phyloP scores from a whole-genome alignment of 2,113 vertebrate species.

The Vicugna pacos region DNA sequence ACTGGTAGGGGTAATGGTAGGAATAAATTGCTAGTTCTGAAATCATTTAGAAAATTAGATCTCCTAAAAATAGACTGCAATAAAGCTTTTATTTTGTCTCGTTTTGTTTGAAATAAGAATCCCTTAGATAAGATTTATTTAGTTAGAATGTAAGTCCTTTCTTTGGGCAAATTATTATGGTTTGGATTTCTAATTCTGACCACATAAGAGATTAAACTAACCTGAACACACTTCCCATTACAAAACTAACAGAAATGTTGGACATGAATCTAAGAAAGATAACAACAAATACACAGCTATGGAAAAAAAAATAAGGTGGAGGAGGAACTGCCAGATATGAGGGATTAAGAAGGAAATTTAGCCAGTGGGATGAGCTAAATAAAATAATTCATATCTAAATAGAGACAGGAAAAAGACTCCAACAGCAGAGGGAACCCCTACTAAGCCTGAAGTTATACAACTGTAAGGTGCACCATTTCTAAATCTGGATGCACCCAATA shows the following conservation, averaged over 20 bases:
- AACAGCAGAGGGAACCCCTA: neutral
- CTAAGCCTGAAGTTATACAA: neutral
- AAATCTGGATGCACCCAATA: neutral
- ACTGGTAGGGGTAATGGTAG: neutral
- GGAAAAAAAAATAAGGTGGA: neutral
- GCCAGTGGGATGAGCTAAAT: neutral
- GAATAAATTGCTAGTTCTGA: neutral
- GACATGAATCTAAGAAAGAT: neutral
- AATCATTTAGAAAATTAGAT: neutral
- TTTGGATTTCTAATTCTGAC: neutral
- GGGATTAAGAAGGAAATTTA: neutral
- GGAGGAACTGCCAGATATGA: neutral
- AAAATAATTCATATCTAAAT: neutral
- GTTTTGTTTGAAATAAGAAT: neutral
- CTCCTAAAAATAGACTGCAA: neutral
- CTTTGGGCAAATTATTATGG: neutral
- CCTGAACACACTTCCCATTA: neutral
- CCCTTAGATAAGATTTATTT: neutral
- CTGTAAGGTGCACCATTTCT: neutral
- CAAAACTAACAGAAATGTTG: neutral
- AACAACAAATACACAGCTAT: neutral
- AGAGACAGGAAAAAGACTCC: neutral
- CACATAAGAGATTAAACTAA: neutral
- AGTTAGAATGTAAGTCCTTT: neutral
- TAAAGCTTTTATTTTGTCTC: neutral